These are phyloP conservation scores for Congeria kusceri DNA, from an alignment of 2,888 invertebrate species.

Conservation along the genomic window DNA sequence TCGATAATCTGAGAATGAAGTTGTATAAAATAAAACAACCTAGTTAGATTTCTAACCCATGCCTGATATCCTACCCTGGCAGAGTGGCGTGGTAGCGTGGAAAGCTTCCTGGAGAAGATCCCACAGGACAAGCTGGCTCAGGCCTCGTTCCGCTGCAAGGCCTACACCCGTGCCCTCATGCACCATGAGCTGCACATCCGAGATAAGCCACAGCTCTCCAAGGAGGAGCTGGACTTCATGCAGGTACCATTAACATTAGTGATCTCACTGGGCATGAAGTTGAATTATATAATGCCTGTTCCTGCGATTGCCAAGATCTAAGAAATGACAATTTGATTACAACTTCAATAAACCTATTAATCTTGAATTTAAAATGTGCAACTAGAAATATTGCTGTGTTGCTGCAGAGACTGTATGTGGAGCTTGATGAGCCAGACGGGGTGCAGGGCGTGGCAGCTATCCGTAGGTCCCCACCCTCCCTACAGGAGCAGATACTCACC, in stretches of 20 bases:
- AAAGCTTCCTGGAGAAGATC: constrained; percentile 83
- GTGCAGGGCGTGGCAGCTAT: constrained; percentile 92
- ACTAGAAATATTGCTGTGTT: no score
- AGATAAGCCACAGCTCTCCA: constrained; percentile 77
- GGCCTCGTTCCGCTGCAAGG: constrained; percentile 86
- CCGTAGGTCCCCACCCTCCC: constrained; percentile 91
- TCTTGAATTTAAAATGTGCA: not conserved
- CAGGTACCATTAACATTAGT: constrained; percentile 75
- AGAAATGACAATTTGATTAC: constrained; percentile 2
- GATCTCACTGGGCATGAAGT: not conserved
- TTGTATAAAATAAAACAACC: no score
- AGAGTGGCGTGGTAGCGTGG: constrained; percentile 60
- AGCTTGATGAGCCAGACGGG: constrained; percentile 95
- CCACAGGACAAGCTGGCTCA: constrained; percentile 85
- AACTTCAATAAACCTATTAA: not conserved
- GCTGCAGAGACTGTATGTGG: constrained; percentile 92
- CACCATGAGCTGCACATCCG: constrained; percentile 86
- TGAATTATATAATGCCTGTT: no score
- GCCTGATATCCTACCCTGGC: no score
- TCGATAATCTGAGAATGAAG: no score
- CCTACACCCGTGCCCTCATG: constrained; percentile 85
- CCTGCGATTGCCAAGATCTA: not conserved
- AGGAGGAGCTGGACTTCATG: constrained; percentile 85
- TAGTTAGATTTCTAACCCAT: no score
- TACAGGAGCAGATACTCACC: constrained; percentile 93